Conservation (phyloP, 64 coral and sea anemone genomes). For the Platygyra sinensis region DNA sequence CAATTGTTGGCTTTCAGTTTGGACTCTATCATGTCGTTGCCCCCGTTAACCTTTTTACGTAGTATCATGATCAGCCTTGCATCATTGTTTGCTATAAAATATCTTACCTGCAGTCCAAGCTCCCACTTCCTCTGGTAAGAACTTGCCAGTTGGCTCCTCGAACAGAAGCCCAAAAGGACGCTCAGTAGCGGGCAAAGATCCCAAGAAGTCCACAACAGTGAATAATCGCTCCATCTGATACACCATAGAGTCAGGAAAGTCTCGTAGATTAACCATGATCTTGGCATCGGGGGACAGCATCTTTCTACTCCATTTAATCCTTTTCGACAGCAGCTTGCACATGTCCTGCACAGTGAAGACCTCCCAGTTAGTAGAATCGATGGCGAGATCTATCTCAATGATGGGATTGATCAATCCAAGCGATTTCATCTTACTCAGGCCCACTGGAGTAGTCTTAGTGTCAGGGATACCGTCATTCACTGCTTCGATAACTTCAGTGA, state of each 20-base stretch:
- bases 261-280: constrained; percentile 55
- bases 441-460: constrained; percentile 38
- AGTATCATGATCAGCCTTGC: too few species aligned
- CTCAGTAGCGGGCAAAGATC: constrained; percentile 24
- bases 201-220: constrained; percentile 44
- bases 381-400: constrained; percentile 61
- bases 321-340: constrained; percentile 35
- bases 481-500: constrained; percentile 53
- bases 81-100: too few species aligned
- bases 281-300: constrained; percentile 32
- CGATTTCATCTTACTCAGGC: constrained; percentile 49
- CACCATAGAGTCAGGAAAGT: constrained; percentile 48
- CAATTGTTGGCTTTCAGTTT: too few species aligned
- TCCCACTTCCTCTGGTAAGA: not conserved
- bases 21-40: too few species aligned
- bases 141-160: constrained; percentile 16
- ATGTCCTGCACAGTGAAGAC: constrained; percentile 46
- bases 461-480: constrained; percentile 21
- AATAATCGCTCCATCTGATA: constrained; percentile 32
- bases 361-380: constrained; percentile 52
- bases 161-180: constrained; percentile 61
- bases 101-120: not conserved
- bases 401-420: constrained; percentile 48
- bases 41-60: too few species aligned
- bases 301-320: constrained; percentile 54